Evolutionary conservation across 2,113 vertebrate species (phyloP), one percentile per base, ranked within the genome.

Genomic region (Pseudonaja textilis): DNA sequence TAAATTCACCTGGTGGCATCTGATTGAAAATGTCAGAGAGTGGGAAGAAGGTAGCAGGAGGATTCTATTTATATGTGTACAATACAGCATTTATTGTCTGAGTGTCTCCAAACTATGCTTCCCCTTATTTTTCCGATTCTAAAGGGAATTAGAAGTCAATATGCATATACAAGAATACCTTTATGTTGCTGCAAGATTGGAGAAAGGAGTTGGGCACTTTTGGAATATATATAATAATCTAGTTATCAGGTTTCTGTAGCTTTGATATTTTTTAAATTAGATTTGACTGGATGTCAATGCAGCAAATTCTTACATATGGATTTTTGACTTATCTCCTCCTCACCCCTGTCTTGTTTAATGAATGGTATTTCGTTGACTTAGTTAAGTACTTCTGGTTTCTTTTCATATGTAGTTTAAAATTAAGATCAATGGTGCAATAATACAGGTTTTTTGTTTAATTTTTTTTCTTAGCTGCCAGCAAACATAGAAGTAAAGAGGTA

Each of bases 201-300:
- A 50, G 3, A 26, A 25, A 55, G 59, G 52, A 3, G 25, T 14
- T 4, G 64, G 34, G 18, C 18, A 39, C 14, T 81, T 81, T 81
- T 81, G 34, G 74, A 39, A 42, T 81, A 45, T 45, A 45, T 45
- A 45, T 45, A 5, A 45, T 23, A 50, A 94, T 95, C 94, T 93
- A 69, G 9, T 1, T 29, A 42, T 93, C 45, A 39, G 14, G 85
- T 93, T 89, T 92, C 89, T 6, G 5, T 26, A 47, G 59, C 12
- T 54, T 90, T 0, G 29, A 0, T 2, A 74, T 85, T n/a, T 54
- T 52, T 59, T 29, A 0, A 52, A 52, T 47, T 57, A 12, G 45
- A 91, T 56, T 94, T 96, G 95, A 93, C 90, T 96, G 26, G 54
- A 42, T 93, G 96, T 96, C 95, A 97, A 96, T 96, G 97, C 97